Evolutionary conservation across 2,797 vertebrate genomes (phyloP), one percentile per base, ranked within the genome.

Genomic region (Spea hammondii): DNA sequence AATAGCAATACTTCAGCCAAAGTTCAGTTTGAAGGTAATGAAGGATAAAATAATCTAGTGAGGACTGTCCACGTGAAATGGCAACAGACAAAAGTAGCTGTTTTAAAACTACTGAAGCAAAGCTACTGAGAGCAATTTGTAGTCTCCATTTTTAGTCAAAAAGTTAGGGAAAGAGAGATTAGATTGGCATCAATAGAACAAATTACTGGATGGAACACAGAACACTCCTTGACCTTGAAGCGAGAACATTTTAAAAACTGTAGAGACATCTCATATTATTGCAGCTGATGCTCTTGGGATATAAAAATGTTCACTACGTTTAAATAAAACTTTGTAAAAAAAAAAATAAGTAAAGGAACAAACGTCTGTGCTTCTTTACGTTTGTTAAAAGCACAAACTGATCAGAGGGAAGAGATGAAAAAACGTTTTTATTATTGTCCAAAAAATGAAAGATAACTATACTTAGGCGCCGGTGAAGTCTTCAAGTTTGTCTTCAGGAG

Each of bases 21-120:
- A 87, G 84, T 88, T 91, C 86, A 86, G 9, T 86, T 85, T 83
- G 70, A 87, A 90, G 66, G 79, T 87, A 91, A 88, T 90, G 86
- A 83, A 89, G 86, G 80, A 84, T 90, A 85, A 89, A 90, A 86
- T 85, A 87, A 87, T 87, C 74, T 91, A 79, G 78, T 1, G 67
- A 89, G 72, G 81, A 77, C 70, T 85, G 83, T 77, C 83, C 82
- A 55, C 76, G 72, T 86, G 74, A 88, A 89, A 89, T 86, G 71
- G 73, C 80, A 88, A 87, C 79, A 85, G 83, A 84, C 66, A 82
- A 86, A 86, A 83, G 74, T 9, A 83, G 72, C 60, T 83, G 81
- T 83, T 89, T 90, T 86, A 86, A 87, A 88, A 82, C 50, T 73
- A 71, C 80, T 85, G 85, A 87, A 88, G 84, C 82, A 83, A 62